These are phyloP conservation scores for Megaceryle maxima DNA, from an alignment of 2,113 vertebrate species.

Conservation along the genomic window DNA sequence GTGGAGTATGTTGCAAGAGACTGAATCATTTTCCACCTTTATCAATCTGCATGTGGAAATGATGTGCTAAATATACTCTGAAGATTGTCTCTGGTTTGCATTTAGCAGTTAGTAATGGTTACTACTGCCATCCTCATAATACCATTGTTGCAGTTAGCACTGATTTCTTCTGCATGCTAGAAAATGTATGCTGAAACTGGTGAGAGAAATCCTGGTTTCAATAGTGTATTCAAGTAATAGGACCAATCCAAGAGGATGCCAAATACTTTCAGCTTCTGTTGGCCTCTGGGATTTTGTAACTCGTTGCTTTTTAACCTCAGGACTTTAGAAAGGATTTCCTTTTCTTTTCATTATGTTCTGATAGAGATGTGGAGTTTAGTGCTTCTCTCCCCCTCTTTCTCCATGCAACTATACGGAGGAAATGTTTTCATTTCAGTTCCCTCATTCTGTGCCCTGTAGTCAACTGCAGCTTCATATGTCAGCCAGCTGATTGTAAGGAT, in stretches of 20 bases:
- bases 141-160: neutral
- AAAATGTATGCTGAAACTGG: neutral
- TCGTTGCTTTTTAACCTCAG: neutral
- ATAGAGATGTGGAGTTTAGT: neutral
- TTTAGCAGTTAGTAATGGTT: neutral
- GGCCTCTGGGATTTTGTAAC: neutral
- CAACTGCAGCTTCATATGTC: neutral
- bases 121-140: neutral
- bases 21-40: neutral
- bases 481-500: neutral
- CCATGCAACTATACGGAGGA: neutral
- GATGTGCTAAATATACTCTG: neutral
- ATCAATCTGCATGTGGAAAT: neutral
- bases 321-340: neutral
- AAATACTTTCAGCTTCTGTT: neutral
- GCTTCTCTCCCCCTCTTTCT: neutral
- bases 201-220: neutral
- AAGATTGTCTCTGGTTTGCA: neutral
- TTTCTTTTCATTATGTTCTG: neutral
- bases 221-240: neutral
- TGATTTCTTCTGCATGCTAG: neutral
- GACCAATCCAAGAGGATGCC: neutral
- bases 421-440: neutral
- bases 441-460: neutral
- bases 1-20: neutral